These are phyloP conservation scores for Agrochola macilenta DNA, from an alignment of 2,888 invertebrate genomes.

Conservation along the genomic window DNA sequence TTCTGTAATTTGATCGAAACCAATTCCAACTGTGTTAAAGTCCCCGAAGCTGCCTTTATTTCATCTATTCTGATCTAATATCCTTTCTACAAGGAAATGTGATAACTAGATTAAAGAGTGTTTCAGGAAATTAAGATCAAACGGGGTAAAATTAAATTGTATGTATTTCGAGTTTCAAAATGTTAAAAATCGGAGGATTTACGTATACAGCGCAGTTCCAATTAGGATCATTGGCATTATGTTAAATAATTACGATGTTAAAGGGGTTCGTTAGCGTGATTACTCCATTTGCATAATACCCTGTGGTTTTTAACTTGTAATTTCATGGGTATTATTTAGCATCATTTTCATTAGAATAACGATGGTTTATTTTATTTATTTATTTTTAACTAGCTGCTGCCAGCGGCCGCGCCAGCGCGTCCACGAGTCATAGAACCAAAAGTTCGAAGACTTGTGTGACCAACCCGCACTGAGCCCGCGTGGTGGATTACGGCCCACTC, in stretches of 20 bases:
- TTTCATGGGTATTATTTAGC: neutral
- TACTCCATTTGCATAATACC: constrained; percentile 18
- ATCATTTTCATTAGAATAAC: constrained; percentile 2
- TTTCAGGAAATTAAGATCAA: neutral
- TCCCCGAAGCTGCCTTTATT: neutral
- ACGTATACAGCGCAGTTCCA: neutral
- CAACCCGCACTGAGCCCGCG: too few species aligned
- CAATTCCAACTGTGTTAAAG: neutral
- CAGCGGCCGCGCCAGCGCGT: too few species aligned
- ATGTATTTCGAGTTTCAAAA: neutral
- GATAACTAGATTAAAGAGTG: neutral
- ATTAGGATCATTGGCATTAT: constrained; percentile 13
- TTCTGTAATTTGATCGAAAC: neutral
- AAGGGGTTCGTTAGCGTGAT: constrained; percentile 23
- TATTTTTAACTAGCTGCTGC: too few species aligned
- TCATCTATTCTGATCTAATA: neutral
- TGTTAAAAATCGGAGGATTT: neutral
- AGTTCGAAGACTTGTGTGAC: too few species aligned
- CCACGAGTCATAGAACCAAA: too few species aligned
- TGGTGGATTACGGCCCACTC: too few species aligned
- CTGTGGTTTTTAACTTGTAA: constrained; percentile 9
- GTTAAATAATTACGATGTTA: constrained; percentile 14
- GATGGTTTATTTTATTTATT: neutral
- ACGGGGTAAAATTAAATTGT: neutral
- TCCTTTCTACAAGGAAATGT: neutral